phyloP scores from a whole-genome alignment of 2,113 vertebrate species.

The Sylvilagus bachmani region DNA sequence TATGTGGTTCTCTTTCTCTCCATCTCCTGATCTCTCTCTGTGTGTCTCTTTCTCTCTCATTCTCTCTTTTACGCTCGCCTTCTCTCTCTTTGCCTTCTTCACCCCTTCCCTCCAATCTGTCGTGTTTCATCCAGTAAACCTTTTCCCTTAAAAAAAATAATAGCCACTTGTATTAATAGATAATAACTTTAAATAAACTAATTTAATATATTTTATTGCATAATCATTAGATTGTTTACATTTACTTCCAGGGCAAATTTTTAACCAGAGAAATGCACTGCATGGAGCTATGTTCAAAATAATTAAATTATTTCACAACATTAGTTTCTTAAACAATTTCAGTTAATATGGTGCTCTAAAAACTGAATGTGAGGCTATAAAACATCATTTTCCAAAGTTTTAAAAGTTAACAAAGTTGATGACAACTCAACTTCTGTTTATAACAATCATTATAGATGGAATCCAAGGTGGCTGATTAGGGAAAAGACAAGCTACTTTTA shows the following conservation, averaged over 20 bases:
- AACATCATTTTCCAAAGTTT: slow-evolving; percentile 69
- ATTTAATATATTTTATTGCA: not conserved
- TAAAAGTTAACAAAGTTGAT: slow-evolving; percentile 66
- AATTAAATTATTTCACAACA: slow-evolving; percentile 55
- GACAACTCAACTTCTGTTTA: slow-evolving; percentile 50
- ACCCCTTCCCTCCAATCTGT: too few relatives aligned
- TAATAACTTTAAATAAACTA: not conserved
- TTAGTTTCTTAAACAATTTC: slow-evolving; percentile 50
- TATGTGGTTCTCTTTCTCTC: too few relatives aligned
- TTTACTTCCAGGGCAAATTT: not conserved
- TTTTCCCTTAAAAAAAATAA: not conserved
- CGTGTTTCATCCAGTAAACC: too few relatives aligned
- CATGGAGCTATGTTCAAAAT: slow-evolving; percentile 60
- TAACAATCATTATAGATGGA: not conserved
- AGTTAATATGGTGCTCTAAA: slow-evolving; percentile 63
- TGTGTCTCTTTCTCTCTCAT: too few relatives aligned
- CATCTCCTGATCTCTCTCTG: too few relatives aligned
- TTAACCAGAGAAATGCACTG: not conserved
- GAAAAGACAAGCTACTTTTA: too few relatives aligned
- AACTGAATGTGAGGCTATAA: slow-evolving; percentile 51
- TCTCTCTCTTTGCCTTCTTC: too few relatives aligned
- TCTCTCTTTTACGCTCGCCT: too few relatives aligned
- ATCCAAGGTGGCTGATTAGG: too few relatives aligned
- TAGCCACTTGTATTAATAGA: slow-evolving; percentile 1
- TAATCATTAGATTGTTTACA: not conserved